Base-by-base conservation (phyloP, 2,113 vertebrate species). In the Catharus fuscescens region DNA sequence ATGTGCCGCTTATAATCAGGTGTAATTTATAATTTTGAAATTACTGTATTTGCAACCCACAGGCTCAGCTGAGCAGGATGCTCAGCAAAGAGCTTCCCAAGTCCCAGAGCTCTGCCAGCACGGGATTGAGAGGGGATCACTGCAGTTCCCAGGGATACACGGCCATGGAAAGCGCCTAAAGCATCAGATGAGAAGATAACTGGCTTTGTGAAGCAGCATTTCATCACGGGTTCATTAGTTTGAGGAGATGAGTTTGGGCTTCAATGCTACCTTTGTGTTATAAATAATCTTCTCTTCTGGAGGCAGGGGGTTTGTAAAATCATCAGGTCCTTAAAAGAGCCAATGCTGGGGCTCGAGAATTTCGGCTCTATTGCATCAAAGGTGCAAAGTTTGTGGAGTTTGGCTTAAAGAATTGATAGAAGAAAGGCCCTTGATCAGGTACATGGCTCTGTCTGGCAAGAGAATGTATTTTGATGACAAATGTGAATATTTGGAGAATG, bases 261-360 rank as follows among this genome's bases (percentile, higher is more conserved):
- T 98, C 98, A 98, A 98, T 98, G 97, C 91, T 79, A 60, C 91
- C 97, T 98, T 98, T 98, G 98, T 99, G 50, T 96, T 77, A 7
- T 29, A 44, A 88, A 74, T 44, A 72, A 56, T 62, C 81, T 78
- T 28, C 38, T 69, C 38, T 62, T 70, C 65, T 36, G 52, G 25
- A 21, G 24, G 61, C 28, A 65, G 44, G 29, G 67, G n/a, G 26
- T 53, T 76, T 71, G 38, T 50, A 52, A 74, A 90, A 66, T 73
- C 60, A 20, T 60, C 83, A 40, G 48, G 6, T 78, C 19, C 62
- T 88, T 64, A 34, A 54, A 56, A 73, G 31, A 86, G 47, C 26
- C 79, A 45, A 0, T 0, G 1, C 53, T n/a, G 73, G 26, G 48
- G 48, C 73, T 96, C 0, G 8, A 87, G 66, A 18, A 12, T 65